A percentile compares a stretch with the other conserved stretches of the same genome.
These are phyloP conservation scores for Micoletzkya japonica DNA, from an alignment of 2,888 invertebrate genomes.

Conservation along the genomic window DNA sequence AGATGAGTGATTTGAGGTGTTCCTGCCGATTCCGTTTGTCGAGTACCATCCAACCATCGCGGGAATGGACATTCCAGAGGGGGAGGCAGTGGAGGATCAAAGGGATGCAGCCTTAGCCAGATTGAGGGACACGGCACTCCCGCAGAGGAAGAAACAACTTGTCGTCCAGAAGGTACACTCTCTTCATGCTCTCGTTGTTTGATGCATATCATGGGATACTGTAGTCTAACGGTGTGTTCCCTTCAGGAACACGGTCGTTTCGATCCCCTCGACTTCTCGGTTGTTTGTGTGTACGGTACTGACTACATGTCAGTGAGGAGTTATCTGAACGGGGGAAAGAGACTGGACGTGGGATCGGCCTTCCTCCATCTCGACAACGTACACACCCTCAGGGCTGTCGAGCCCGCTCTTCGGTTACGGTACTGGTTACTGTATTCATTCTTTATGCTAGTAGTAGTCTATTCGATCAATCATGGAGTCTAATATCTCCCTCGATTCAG, in stretches of 20 bases:
- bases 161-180: conserved; percentile 49
- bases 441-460: no score
- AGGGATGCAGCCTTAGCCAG: conserved; percentile 42
- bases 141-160: conserved; percentile 41
- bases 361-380: conserved; percentile 51
- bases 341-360: conserved; percentile 50
- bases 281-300: conserved; percentile 79
- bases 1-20: no score
- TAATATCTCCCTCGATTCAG: conserved; percentile 35
- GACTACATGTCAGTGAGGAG: conserved; percentile 71
- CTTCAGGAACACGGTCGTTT: conserved; percentile 81
- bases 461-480: no score
- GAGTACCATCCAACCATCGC: conserved; percentile 77
- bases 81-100: conserved; percentile 34
- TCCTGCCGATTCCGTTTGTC: conserved; percentile 86
- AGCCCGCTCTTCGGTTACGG: conserved; percentile 57
- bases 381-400: conserved; percentile 57
- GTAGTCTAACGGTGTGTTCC: no score
- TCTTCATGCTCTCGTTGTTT: background rate
- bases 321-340: conserved; percentile 31
- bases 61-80: conserved; percentile 49
- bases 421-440: conserved; percentile 21
- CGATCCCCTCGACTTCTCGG: conserved; percentile 76
- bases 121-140: conserved; percentile 43
- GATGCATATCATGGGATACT: no score